Evolutionary conservation across 1,140 invertebrate species (phyloP), one percentile per base, ranked within the genome.

Genomic region (Pseudomyrmex pallidus): DNA sequence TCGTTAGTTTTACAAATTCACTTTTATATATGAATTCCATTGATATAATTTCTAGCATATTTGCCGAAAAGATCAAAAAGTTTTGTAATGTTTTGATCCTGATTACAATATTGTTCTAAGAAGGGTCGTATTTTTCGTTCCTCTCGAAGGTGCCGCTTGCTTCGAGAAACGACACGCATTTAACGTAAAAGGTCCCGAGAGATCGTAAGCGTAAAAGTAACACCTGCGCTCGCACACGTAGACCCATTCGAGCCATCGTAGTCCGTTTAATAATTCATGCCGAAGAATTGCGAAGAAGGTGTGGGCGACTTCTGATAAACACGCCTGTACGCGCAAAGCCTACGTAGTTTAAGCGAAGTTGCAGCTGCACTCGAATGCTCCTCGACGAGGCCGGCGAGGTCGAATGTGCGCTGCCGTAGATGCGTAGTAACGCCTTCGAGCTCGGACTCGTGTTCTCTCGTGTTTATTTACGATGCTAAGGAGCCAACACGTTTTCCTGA

Each of bases 401-500:
- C 54, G 64, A n/a, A 17, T 57, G 59, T 20, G 62, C 84, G 35
- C 59, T 35, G 35, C 35, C 35, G 5, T 35, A 35, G 35, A 35
- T 35, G 35, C 35, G 35, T 35, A 7, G 35, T 35, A 54, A 25
- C 68, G 70, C 48, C 61, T 35, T 7, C 5, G 35, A 35, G 35
- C 35, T 57, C 56, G 61, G 57, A 63, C 70, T 83, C 64, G 52
- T 73, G 84, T 72, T 72, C 56, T 54, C 44, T 13, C 22, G 62
- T 82, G 82, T 88, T 88, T 89, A 86, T 88, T 82, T 82, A 76
- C 80, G 72, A 78, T 57, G 44, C 83, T 59, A 67, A 35, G 48
- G 72, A 56, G 66, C 76, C 72, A 66, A 86, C 87, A 86, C 70
- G 87, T 88, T 86, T 88, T 82, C 82, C 84, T 74, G 56, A 87